phyloP scores from a whole-genome alignment of 2,888 invertebrate species.

The Magallana nippona region DNA sequence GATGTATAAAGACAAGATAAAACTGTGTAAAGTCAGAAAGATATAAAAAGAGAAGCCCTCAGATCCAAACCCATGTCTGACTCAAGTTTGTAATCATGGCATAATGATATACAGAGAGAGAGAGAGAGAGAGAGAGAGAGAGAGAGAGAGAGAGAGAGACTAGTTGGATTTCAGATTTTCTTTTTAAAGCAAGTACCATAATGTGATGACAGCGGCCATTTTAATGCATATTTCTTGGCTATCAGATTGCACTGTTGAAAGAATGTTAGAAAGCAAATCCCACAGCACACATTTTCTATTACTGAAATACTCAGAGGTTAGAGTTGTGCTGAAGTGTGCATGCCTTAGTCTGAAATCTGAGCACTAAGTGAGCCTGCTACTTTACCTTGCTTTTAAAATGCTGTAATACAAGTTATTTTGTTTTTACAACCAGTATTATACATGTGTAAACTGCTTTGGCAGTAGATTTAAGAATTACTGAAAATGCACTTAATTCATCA shows the following conservation, averaged over 20 bases:
- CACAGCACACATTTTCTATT: neutral
- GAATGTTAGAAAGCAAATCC: neutral
- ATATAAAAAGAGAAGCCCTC: neutral
- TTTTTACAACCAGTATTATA: neutral
- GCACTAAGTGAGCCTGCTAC: neutral
- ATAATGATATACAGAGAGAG: neutral
- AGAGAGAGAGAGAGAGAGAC: neutral
- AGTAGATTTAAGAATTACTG: too few species aligned
- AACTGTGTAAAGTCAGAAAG: neutral
- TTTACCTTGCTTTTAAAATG: constrained; percentile 39
- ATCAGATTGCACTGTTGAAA: neutral
- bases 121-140: too few species aligned
- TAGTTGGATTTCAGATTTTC: neutral
- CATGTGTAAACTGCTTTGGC: too few species aligned
- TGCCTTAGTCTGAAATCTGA: constrained; percentile 9
- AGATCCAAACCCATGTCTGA: too few species aligned
- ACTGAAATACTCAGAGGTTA: neutral
- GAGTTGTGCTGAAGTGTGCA: neutral
- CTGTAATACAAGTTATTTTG: constrained; percentile 28
- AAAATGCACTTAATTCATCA: too few species aligned
- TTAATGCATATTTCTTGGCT: neutral
- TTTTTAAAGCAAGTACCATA: neutral
- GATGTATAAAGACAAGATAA: neutral
- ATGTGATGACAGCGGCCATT: neutral
- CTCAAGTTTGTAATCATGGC: too few species aligned